A percentile compares a stretch with the other conserved stretches of the same genome.
phyloP scores from a whole-genome alignment of 2,113 vertebrate species.

The Ptilonorhynchus violaceus region DNA sequence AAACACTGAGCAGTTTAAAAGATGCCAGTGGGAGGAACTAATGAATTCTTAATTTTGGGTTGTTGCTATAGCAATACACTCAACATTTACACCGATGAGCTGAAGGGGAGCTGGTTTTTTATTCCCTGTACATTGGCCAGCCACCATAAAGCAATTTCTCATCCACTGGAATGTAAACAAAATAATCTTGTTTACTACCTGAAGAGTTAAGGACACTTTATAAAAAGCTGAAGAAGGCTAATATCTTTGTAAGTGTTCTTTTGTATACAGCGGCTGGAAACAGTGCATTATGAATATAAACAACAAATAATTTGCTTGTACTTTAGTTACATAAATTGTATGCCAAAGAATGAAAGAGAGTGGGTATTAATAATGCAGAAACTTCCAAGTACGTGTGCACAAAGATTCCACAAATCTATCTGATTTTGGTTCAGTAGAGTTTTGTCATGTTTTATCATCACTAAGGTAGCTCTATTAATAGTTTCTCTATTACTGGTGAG shows the following conservation, averaged over 20 bases:
- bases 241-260: not conserved
- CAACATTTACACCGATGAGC: not conserved
- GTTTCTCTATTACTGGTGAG: not conserved
- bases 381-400: not conserved
- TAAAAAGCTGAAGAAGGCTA: not conserved
- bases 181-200: not conserved
- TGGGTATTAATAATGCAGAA: not conserved
- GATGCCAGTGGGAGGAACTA: not conserved
- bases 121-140: not conserved
- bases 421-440: not conserved
- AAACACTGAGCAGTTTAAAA: not conserved
- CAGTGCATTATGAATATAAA: not conserved
- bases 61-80: slow-evolving; percentile 25
- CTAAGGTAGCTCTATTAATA: not conserved
- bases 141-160: not conserved
- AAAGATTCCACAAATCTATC: not conserved
- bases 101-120: not conserved
- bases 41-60: not conserved
- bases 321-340: not conserved
- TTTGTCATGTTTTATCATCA: not conserved
- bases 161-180: not conserved
- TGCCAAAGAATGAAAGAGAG: not conserved
- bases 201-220: not conserved
- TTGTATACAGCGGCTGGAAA: not conserved
- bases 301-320: not conserved